Conservation (phyloP, 2,113 vertebrate genomes). For the Saccopteryx leptura region DNA sequence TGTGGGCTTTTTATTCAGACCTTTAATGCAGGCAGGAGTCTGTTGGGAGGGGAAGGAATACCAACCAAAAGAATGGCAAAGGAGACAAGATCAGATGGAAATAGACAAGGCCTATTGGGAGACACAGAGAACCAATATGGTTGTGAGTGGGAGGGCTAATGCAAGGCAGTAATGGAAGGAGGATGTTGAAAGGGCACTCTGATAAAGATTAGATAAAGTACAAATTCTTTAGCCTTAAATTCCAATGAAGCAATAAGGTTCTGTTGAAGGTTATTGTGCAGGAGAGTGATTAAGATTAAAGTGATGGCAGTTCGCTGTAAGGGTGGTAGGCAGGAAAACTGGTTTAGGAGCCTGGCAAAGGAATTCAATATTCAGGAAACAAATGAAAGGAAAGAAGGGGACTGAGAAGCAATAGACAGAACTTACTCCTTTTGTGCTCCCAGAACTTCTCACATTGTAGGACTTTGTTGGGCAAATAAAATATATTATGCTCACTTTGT, state of each 20-base stretch:
- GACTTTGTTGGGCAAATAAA: no score
- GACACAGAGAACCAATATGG: neutral
- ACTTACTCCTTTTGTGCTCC: neutral
- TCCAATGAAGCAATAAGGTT: constrained; percentile 24
- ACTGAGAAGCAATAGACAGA: neutral
- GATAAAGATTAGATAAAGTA: neutral
- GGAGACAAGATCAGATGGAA: neutral
- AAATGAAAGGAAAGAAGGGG: neutral
- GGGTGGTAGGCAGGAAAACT: neutral
- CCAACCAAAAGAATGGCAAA: neutral
- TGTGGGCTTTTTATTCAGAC: constrained; percentile 39
- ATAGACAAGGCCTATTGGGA: neutral
- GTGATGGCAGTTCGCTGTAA: neutral
- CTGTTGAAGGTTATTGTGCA: constrained; percentile 37
- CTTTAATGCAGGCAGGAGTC: neutral
- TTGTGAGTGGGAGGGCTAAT: neutral
- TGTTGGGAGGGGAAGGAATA: neutral
- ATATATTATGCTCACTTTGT: no score
- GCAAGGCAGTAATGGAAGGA: neutral
- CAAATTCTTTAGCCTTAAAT: constrained; percentile 24
- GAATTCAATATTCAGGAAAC: neutral
- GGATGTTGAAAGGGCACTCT: constrained; percentile 53
- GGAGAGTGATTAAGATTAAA: constrained; percentile 41
- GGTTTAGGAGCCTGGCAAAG: neutral
- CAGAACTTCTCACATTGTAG: neutral